These are phyloP conservation scores for Lordiphosa clarofinis DNA, from an alignment of 1,140 invertebrate species.

Conservation along the genomic window DNA sequence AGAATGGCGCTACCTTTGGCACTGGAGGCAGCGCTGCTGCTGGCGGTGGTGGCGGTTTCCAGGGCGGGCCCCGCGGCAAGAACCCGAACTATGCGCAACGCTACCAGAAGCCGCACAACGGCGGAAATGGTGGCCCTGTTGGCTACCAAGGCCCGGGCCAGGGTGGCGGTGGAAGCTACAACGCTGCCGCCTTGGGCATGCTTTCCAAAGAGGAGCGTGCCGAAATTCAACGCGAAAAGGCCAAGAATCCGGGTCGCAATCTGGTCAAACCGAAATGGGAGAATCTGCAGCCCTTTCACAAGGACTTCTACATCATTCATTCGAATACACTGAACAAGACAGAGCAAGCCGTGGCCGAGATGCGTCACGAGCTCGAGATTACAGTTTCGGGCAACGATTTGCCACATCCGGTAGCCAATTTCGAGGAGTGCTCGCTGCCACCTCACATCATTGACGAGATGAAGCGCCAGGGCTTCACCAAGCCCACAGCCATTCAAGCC, in stretches of 20 bases:
- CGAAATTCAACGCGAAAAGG: slow-evolving; percentile 83
- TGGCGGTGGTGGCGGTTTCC: slow-evolving; percentile 43
- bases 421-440: slow-evolving; percentile 94
- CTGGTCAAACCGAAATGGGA: slow-evolving; percentile 94
- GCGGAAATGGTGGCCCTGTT: slow-evolving; percentile 46
- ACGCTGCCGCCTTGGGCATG: slow-evolving; percentile 61
- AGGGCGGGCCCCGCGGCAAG: slow-evolving; percentile 62
- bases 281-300: slow-evolving; percentile 90
- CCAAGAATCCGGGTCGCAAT: slow-evolving; percentile 87
- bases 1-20: slow-evolving; percentile 52
- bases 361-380: slow-evolving; percentile 89
- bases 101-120: slow-evolving; percentile 68
- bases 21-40: slow-evolving; percentile 44
- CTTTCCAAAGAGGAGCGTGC: slow-evolving; percentile 79
- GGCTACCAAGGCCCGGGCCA: slow-evolving; percentile 39
- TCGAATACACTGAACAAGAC: slow-evolving; percentile 86
- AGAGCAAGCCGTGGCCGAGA: slow-evolving; percentile 87
- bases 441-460: slow-evolving; percentile 90
- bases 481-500: slow-evolving; percentile 93
- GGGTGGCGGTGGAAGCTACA: slow-evolving; percentile 57
- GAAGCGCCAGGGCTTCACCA: slow-evolving; percentile 89
- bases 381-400: slow-evolving; percentile 91
- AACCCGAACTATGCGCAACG: slow-evolving; percentile 69
- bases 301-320: slow-evolving; percentile 95
- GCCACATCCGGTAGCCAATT: slow-evolving; percentile 91